Evolutionary conservation across 2,113 vertebrate species (phyloP).

Genomic region (Dermatemys mawii): DNA sequence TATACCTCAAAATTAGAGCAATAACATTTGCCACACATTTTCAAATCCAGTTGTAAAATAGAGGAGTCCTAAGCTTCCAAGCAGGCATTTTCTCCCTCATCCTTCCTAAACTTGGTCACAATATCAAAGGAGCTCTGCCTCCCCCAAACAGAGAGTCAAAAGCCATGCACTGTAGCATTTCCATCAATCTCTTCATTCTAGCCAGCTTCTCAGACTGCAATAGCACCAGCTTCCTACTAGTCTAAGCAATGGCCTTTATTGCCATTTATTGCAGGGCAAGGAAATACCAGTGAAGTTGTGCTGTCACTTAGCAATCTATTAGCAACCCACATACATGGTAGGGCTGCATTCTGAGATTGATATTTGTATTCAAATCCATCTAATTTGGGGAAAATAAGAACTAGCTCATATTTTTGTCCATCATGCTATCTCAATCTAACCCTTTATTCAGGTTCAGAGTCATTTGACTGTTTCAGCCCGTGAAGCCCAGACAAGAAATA

Average conservation of each 20-base stretch:
- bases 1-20: rapidly evolving
- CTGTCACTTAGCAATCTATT: no score
- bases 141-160: background rate
- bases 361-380: rapidly evolving
- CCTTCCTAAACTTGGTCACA: rapidly evolving
- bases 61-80: background rate
- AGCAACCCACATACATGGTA: background rate
- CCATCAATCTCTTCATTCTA: background rate
- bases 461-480: background rate
- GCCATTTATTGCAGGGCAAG: no score
- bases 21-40: rapidly evolving
- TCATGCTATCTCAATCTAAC: background rate
- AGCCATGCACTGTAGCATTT: background rate
- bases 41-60: background rate
- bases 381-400: background rate
- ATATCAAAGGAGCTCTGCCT: background rate
- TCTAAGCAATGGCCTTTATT: background rate
- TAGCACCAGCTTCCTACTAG: background rate
- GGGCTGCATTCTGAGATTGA: background rate
- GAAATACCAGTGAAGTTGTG: background rate
- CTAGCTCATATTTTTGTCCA: background rate
- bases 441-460: background rate
- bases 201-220: background rate
- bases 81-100: background rate
- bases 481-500: background rate